Evolutionary conservation across 2,113 vertebrate genomes (phyloP).

Genomic region (Phycodurus eques): DNA sequence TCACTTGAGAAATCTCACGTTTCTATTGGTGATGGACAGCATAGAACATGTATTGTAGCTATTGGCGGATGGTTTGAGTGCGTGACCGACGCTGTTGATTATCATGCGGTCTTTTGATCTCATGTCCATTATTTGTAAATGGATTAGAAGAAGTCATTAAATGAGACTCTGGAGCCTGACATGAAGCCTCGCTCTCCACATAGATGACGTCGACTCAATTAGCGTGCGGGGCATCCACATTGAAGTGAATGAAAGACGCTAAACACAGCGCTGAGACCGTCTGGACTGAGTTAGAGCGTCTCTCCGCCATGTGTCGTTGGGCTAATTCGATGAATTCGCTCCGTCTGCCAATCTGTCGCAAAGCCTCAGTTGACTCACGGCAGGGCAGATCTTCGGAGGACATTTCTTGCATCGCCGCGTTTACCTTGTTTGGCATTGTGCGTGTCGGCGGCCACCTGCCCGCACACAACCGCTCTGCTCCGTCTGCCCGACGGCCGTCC

Average conservation of each 20-base stretch:
- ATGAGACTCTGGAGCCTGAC: conserved; percentile 42
- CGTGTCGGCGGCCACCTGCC: conserved; percentile 59
- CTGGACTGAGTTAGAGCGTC: conserved; percentile 52
- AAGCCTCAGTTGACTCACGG: conserved; percentile 15
- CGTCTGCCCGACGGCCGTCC: conserved; percentile 59
- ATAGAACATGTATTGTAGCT: not conserved
- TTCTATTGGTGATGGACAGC: not conserved
- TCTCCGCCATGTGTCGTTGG: conserved; percentile 22
- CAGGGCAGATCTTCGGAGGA: conserved; percentile 8
- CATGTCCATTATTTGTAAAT: conserved; percentile 44
- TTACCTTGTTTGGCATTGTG: conserved; percentile 29
- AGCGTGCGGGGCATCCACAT: conserved; percentile 44
- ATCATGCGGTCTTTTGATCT: conserved; percentile 45
- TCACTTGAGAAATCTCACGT: not conserved
- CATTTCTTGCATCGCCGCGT: conserved; percentile 36
- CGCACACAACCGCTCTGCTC: conserved; percentile 42
- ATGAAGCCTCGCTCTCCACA: conserved; percentile 36
- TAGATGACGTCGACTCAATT: conserved; percentile 59
- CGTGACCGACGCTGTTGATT: conserved; percentile 18
- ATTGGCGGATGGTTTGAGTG: not conserved
- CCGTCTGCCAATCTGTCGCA: conserved; percentile 36
- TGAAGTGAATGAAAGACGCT: conserved; percentile 51
- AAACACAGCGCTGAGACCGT: conserved; percentile 30
- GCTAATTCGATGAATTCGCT: conserved; percentile 44
- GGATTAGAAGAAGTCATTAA: conserved; percentile 50